A percentile compares a stretch with the other conserved stretches of the same genome.
Conservation (phyloP, 2,888 invertebrate genomes). For the Tenthredo mesomela region DNA sequence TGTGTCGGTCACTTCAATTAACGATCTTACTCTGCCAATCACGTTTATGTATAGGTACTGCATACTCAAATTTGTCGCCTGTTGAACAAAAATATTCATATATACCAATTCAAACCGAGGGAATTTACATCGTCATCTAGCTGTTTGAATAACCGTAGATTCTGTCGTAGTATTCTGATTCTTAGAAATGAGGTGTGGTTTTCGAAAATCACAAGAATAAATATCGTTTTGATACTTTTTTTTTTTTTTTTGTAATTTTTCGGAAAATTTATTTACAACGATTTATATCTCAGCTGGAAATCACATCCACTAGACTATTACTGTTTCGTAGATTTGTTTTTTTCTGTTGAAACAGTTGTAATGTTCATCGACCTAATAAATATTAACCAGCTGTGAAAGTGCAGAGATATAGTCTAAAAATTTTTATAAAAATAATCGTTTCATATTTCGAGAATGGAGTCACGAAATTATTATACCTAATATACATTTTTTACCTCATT, state of each 20-base stretch:
- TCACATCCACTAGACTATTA: neutral
- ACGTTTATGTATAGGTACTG: neutral
- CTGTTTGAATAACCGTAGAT: neutral
- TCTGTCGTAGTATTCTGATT: neutral
- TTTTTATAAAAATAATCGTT: too few species aligned
- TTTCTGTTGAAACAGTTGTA: too few species aligned
- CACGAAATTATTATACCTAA: too few species aligned
- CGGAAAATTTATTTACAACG: neutral
- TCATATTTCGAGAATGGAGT: too few species aligned
- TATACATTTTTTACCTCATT: neutral
- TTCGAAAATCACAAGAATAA: neutral
- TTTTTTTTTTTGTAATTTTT: neutral
- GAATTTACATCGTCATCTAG: neutral
- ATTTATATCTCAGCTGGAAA: neutral
- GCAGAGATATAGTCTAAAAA: too few species aligned
- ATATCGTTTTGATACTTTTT: neutral
- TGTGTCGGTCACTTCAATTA: slow-evolving; percentile 16
- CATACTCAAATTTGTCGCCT: neutral
- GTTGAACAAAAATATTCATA: slow-evolving; percentile 11
- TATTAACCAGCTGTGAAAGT: too few species aligned
- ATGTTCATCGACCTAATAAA: too few species aligned
- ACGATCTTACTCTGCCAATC: slow-evolving; percentile 14
- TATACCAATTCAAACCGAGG: neutral
- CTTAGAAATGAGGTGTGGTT: neutral
- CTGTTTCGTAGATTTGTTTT: neutral